phyloP scores from a whole-genome alignment of 1,140 invertebrate species.

The Brachionus koreanus region DNA sequence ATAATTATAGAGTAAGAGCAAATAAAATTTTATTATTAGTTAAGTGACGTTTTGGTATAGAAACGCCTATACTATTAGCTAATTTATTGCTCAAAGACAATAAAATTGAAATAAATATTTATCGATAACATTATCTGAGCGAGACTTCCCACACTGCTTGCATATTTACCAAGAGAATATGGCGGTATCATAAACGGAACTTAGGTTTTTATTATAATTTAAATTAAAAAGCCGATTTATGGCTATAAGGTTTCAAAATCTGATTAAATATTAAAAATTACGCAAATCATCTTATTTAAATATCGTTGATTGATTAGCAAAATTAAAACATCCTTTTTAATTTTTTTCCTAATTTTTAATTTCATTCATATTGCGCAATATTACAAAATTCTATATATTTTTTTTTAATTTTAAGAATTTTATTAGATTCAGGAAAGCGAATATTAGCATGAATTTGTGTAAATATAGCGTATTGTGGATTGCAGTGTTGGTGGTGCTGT shows the following conservation, averaged over 20 bases:
- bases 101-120: no score
- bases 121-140: no score
- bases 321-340: background rate
- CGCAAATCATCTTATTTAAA: background rate
- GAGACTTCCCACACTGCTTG: no score
- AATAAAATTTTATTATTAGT: no score
- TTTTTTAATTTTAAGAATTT: background rate
- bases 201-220: background rate
- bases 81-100: no score
- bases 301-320: background rate
- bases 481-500: background rate
- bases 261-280: background rate
- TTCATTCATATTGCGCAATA: background rate
- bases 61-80: no score
- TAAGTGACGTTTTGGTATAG: no score
- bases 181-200: background rate
- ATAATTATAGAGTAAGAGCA: no score
- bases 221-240: background rate
- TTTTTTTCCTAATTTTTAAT: background rate
- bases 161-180: background rate
- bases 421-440: background rate
- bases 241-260: background rate
- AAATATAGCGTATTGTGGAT: background rate
- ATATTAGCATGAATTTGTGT: background rate
- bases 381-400: background rate